Evolutionary conservation across 2,888 invertebrate species (phyloP).

Genomic region (Rapana venosa): DNA sequence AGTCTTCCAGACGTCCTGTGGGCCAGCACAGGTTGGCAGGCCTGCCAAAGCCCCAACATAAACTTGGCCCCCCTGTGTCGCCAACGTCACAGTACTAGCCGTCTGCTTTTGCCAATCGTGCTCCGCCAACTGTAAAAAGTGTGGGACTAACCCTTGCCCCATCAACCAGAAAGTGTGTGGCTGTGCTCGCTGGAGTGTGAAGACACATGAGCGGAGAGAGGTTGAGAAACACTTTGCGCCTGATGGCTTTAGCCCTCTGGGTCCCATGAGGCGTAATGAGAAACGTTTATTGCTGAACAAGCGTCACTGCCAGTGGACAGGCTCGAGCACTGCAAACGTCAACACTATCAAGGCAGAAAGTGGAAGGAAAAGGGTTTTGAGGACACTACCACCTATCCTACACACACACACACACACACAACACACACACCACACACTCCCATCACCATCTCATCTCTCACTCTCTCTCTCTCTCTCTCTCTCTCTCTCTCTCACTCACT

Average conservation of each 20-base stretch:
- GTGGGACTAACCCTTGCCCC: not conserved
- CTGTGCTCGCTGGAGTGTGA: not conserved
- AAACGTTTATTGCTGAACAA: slow-evolving; percentile 12
- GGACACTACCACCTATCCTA: not conserved
- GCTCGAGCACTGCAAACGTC: not conserved
- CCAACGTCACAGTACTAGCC: not conserved
- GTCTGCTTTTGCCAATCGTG: not conserved
- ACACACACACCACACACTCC: not conserved
- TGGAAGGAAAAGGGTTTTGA: too few relatives aligned
- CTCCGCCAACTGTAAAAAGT: not conserved
- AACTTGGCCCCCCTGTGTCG: not conserved
- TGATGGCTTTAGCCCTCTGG: not conserved
- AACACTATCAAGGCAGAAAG: too few relatives aligned
- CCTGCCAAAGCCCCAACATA: slow-evolving; percentile 5
- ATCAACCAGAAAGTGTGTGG: not conserved
- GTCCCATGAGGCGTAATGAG: not conserved
- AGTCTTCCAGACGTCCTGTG: not conserved
- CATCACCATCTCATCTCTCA: not conserved
- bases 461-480: too few relatives aligned
- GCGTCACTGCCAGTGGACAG: not conserved
- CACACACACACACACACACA: slow-evolving; percentile 9
- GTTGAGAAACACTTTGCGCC: not conserved
- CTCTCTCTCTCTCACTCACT: too few relatives aligned
- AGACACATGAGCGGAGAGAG: not conserved
- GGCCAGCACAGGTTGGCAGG: not conserved